phyloP scores from a whole-genome alignment of 2,888 invertebrate species.

The Colostygia pectinataria region DNA sequence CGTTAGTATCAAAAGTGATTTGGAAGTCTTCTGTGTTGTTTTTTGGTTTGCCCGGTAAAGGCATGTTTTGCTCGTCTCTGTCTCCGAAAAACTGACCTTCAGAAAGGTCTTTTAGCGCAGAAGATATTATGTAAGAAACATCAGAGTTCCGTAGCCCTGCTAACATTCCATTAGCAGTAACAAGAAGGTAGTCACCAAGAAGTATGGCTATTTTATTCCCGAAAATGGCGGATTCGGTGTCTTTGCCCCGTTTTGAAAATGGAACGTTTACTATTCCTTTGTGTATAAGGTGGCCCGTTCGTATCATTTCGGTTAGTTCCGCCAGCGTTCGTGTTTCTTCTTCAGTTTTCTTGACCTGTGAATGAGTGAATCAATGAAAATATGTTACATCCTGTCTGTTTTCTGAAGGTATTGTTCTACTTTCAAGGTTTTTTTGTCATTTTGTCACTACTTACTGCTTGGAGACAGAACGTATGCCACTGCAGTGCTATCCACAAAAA shows the following conservation, averaged over 20 bases:
- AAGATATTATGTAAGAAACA: conserved; percentile 91
- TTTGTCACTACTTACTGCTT: no score
- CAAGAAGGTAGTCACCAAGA: conserved; percentile 92
- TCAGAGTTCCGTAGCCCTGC: conserved; percentile 88
- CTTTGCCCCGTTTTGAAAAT: conserved; percentile 79
- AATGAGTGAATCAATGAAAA: not conserved
- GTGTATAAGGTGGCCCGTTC: conserved; percentile 92
- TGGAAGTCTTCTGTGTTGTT: conserved; percentile 55
- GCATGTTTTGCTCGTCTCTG: conserved; percentile 89
- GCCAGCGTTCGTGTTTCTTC: conserved; percentile 73
- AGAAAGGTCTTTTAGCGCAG: conserved; percentile 90
- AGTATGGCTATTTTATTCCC: conserved; percentile 95
- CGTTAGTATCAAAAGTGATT: conserved; percentile 66
- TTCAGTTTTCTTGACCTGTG: conserved; percentile 83
- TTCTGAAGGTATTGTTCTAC: no score
- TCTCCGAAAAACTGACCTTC: conserved; percentile 92
- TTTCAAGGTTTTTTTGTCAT: no score
- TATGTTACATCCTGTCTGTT: not conserved
- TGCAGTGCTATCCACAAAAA: no score
- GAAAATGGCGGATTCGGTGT: conserved; percentile 89
- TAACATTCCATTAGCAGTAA: conserved; percentile 91
- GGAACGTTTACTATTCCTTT: conserved; percentile 82
- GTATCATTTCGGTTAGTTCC: conserved; percentile 93
- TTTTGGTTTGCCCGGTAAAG: conserved; percentile 86
- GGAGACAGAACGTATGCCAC: no score